These are phyloP conservation scores for Epinotia brunnichana DNA, from an alignment of 2,888 invertebrate genomes.

Conservation along the genomic window DNA sequence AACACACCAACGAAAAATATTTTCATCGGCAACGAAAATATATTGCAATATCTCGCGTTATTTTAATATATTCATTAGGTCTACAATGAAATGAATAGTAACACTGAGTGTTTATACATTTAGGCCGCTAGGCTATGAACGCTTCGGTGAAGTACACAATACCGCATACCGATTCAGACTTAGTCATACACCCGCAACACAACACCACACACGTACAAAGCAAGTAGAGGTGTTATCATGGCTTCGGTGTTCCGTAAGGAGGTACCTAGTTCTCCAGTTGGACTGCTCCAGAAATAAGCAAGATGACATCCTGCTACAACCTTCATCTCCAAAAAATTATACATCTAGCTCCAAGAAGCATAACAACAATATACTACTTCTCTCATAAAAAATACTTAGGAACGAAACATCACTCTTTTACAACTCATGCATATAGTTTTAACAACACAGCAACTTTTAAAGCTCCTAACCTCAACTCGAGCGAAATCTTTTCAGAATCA, in stretches of 20 bases:
- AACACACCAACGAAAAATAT: neutral
- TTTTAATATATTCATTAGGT: neutral
- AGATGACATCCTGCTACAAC: no score
- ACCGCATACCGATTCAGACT: no score
- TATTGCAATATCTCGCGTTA: neutral
- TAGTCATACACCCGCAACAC: no score
- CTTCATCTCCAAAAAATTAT: neutral
- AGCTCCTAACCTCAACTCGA: neutral
- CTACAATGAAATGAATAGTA: no score
- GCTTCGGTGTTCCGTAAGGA: no score
- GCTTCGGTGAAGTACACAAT: no score
- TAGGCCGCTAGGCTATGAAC: no score
- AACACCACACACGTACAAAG: no score
- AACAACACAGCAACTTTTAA: neutral
- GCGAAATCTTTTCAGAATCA: slow-evolving; percentile 9
- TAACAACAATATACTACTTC: neutral
- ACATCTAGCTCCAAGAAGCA: neutral
- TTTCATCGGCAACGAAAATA: neutral
- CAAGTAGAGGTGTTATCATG: no score
- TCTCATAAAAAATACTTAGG: neutral
- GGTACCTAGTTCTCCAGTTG: no score
- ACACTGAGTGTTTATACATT: no score
- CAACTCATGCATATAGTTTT: neutral
- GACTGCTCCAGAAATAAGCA: no score
- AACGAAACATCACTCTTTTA: neutral